phyloP scores from a whole-genome alignment of 2,797 vertebrate species.

The Sciaenops ocellatus region DNA sequence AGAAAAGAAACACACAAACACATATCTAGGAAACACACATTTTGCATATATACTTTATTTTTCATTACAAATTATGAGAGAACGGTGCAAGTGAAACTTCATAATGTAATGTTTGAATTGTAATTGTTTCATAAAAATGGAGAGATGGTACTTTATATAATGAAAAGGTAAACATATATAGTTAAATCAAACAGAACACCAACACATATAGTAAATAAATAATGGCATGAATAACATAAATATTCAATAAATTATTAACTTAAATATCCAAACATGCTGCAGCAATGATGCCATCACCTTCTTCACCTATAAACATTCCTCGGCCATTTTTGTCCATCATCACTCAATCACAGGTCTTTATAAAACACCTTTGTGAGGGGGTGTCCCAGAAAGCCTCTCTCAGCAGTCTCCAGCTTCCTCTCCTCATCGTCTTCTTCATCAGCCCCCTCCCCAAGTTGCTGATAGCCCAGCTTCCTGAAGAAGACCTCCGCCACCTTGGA shows the following conservation, averaged over 20 bases:
- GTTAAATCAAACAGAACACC: constrained; percentile 31
- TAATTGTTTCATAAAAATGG: constrained; percentile 8
- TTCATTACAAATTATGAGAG: constrained; percentile 33
- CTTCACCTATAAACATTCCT: constrained; percentile 17
- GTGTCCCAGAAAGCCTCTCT: constrained; percentile 88
- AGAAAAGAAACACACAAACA: constrained; percentile 28
- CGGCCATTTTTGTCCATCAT: constrained; percentile 4
- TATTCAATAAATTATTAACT: constrained; percentile 44
- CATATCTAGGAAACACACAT: constrained; percentile 30
- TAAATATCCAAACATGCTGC: constrained; percentile 21
- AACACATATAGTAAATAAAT: constrained; percentile 64
- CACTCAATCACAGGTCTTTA: constrained; percentile 85
- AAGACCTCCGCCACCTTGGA: constrained; percentile 87
- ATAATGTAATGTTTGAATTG: background rate
- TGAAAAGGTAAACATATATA: constrained; percentile 7
- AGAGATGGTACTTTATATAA: constrained; percentile 9
- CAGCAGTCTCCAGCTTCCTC: constrained; percentile 74
- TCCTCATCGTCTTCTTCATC: constrained; percentile 76
- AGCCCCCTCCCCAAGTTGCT: constrained; percentile 75
- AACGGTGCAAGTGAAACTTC: constrained; percentile 8
- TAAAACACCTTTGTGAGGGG: constrained; percentile 89
- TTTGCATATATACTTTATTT: constrained; percentile 52
- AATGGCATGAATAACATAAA: constrained; percentile 66
- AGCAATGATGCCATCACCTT: background rate
- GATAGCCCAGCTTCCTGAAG: constrained; percentile 89